Percentiles rank a stretch among this genome's conserved stretches.
Evolutionary conservation across 2,113 vertebrate species (phyloP).

Genomic region (Microcebus lehilahytsara): DNA sequence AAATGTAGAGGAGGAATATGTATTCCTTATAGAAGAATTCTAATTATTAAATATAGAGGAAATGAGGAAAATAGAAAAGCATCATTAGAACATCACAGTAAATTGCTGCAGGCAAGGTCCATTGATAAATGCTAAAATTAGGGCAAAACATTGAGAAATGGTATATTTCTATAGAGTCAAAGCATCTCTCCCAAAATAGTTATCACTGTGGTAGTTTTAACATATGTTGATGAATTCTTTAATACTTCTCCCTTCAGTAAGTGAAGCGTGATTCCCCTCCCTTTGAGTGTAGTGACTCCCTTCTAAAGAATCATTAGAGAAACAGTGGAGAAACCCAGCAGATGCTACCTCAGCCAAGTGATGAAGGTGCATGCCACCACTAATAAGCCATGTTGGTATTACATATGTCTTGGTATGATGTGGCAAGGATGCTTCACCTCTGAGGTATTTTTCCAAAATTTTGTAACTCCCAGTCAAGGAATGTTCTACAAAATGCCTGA

Average conservation of each 20-base stretch:
- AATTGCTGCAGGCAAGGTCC: not conserved
- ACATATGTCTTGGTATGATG: not conserved
- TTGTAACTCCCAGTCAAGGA: not conserved
- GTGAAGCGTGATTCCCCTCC: not conserved
- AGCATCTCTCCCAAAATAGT: not conserved
- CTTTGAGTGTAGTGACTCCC: not conserved
- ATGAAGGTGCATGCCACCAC: not conserved
- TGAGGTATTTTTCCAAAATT: not conserved
- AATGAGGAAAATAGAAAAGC: not conserved
- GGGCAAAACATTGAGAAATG: not conserved
- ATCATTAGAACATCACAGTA: not conserved
- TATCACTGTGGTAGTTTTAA: slow-evolving; percentile 18
- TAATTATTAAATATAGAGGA: not conserved
- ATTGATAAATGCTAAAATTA: not conserved
- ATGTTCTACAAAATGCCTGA: not conserved
- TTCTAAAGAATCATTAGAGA: not conserved
- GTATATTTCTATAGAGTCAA: not conserved
- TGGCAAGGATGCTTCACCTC: not conserved
- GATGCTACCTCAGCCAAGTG: not conserved
- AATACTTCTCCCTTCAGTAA: not conserved
- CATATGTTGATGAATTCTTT: not conserved
- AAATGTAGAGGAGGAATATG: not conserved
- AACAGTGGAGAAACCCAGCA: not conserved
- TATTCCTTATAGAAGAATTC: not conserved
- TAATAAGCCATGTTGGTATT: not conserved